Percentiles rank a stretch among this genome's conserved stretches.
phyloP scores from a whole-genome alignment of 2,888 invertebrate genomes.

The Nudaria mundana region DNA sequence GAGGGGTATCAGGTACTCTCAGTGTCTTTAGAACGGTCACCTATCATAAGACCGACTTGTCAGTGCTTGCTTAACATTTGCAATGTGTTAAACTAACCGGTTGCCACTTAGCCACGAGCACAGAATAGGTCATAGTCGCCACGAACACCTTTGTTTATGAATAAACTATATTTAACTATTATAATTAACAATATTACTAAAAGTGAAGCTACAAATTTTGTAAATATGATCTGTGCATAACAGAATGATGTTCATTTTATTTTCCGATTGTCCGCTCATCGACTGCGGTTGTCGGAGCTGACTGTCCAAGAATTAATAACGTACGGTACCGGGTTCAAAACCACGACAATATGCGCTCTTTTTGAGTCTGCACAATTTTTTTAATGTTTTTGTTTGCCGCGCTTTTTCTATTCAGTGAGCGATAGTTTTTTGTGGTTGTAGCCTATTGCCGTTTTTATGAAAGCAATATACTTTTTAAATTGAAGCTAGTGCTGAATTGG shows the following conservation, averaged over 20 bases:
- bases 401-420: conserved; percentile 66
- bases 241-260: conserved; percentile 79
- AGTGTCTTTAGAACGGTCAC: too few relatives aligned
- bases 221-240: conserved; percentile 59
- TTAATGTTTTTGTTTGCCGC: conserved; percentile 41
- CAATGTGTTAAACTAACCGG: too few relatives aligned
- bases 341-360: conserved; percentile 76
- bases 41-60: too few relatives aligned
- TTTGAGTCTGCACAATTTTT: conserved; percentile 56
- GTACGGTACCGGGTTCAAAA: conserved; percentile 51
- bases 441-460: conserved; percentile 60
- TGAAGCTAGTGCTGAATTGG: conserved; percentile 14
- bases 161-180: too few relatives aligned
- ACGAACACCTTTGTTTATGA: too few relatives aligned
- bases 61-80: too few relatives aligned
- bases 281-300: conserved; percentile 59
- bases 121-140: too few relatives aligned
- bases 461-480: conserved; percentile 48
- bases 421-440: conserved; percentile 77
- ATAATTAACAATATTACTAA: conserved; percentile 9
- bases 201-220: conserved; percentile 58
- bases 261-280: conserved; percentile 75
- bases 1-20: too few relatives aligned
- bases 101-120: too few relatives aligned
- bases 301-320: conserved; percentile 77